phyloP scores from a whole-genome alignment of 2,113 vertebrate species.

The Alethe diademata region DNA sequence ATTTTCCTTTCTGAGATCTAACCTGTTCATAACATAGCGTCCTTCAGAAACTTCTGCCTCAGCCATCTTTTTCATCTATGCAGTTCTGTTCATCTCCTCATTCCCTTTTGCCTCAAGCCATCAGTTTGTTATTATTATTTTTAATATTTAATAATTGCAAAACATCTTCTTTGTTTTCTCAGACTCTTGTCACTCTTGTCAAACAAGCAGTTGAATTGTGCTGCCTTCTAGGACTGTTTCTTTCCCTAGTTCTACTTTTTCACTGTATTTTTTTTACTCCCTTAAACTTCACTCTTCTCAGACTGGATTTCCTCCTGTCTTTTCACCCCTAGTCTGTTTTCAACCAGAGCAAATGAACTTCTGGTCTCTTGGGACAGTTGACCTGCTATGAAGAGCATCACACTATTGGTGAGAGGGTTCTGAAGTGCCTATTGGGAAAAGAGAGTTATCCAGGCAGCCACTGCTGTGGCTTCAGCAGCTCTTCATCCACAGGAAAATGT shows the following conservation, averaged over 20 bases:
- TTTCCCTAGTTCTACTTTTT: not conserved
- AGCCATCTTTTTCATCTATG: not conserved
- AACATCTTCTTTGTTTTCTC: not conserved
- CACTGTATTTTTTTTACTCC: not conserved
- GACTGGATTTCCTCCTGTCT: not conserved
- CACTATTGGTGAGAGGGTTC: not conserved
- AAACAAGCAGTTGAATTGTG: not conserved
- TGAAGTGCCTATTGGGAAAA: not conserved
- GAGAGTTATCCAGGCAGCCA: not conserved
- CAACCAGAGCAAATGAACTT: not conserved
- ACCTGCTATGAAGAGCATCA: not conserved
- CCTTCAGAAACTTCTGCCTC: not conserved
- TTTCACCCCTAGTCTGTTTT: not conserved
- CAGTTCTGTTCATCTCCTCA: not conserved
- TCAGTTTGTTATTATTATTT: not conserved
- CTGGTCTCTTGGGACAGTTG: not conserved
- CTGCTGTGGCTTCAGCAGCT: not conserved
- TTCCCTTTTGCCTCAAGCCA: not conserved
- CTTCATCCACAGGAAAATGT: not conserved
- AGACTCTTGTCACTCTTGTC: not conserved
- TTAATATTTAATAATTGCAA: not conserved
- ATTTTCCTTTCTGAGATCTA: not conserved
- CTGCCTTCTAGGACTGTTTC: not conserved
- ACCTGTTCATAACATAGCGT: not conserved
- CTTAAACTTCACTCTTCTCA: not conserved